A percentile compares a stretch with the other conserved stretches of the same genome.
phyloP scores from a whole-genome alignment of 2,888 invertebrate species.

The Leptarthrus brevirostris region DNA sequence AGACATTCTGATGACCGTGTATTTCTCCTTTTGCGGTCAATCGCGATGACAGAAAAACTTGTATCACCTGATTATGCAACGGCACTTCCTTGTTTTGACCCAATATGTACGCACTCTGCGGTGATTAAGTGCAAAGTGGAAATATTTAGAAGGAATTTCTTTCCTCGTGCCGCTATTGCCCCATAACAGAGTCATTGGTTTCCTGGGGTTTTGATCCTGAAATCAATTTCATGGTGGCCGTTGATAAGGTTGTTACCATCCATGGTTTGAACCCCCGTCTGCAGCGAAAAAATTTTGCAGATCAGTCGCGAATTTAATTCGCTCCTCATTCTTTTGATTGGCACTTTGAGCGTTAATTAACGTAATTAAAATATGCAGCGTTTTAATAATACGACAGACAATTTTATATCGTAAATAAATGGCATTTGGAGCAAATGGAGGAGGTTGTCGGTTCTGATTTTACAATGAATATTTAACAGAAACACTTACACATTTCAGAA shows the following conservation, averaged over 20 bases:
- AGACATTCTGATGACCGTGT: conserved; percentile 1
- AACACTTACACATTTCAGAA: neutral
- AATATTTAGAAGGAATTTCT: conserved; percentile 29
- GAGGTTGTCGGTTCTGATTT: neutral
- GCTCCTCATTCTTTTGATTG: conserved; percentile 28
- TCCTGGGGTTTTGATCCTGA: neutral
- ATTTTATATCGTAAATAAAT: neutral
- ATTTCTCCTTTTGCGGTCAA: conserved; percentile 22
- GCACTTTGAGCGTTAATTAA: conserved; percentile 39
- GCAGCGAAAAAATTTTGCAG: conserved; percentile 2
- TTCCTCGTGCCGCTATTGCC: conserved; percentile 9
- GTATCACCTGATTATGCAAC: conserved; percentile 43
- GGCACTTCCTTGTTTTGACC: conserved; percentile 47
- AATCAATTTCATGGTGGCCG: conserved; percentile 41
- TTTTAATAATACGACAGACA: neutral
- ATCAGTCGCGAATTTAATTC: neutral
- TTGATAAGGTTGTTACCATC: conserved; percentile 34
- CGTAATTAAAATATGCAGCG: conserved; percentile 32
- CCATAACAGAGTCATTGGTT: neutral
- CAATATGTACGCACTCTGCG: conserved; percentile 1
- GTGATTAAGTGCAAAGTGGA: conserved; percentile 40
- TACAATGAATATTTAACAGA: neutral
- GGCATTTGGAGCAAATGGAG: neutral
- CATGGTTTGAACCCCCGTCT: conserved; percentile 20
- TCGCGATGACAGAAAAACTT: conserved; percentile 43